These are phyloP conservation scores for Batillaria attramentaria DNA, from an alignment of 1,140 invertebrate species.

Conservation along the genomic window DNA sequence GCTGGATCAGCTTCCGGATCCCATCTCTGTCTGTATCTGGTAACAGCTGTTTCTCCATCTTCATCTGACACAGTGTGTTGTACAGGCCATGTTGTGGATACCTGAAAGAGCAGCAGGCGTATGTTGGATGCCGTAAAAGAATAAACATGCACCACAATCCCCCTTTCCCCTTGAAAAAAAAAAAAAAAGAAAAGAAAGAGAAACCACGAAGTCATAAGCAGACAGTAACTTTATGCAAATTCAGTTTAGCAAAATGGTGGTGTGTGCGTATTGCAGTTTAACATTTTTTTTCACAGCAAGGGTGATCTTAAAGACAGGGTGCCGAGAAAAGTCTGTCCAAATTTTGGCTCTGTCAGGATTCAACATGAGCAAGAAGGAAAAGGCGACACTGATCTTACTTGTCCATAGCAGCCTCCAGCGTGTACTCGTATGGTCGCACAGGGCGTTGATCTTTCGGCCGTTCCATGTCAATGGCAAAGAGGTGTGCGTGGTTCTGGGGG, in stretches of 20 bases:
- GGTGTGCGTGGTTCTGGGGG: slow-evolving; percentile 11
- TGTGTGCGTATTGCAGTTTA: not conserved
- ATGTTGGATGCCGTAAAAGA: not conserved
- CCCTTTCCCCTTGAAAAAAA: no score
- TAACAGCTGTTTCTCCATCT: not conserved
- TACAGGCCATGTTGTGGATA: not conserved
- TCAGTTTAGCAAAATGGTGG: not conserved
- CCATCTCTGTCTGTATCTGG: not conserved
- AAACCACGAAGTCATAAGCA: not conserved
- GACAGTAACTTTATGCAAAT: not conserved
- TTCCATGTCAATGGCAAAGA: not conserved
- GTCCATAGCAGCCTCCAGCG: slow-evolving; percentile 10
- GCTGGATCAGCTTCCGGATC: not conserved
- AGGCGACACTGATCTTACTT: slow-evolving; percentile 13
- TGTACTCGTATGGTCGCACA: slow-evolving; percentile 3
- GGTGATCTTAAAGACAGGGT: not conserved
- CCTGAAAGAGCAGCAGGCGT: not conserved
- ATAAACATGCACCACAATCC: not conserved
- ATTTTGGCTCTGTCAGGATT: not conserved
- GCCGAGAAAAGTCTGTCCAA: not conserved
- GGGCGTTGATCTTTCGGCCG: not conserved
- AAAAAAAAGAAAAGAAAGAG: no score
- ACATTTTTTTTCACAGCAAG: not conserved
- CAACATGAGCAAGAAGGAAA: not conserved
- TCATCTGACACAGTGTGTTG: not conserved